Conservation (phyloP, 2,888 invertebrate species). For the Chaetoderma sp. region DNA sequence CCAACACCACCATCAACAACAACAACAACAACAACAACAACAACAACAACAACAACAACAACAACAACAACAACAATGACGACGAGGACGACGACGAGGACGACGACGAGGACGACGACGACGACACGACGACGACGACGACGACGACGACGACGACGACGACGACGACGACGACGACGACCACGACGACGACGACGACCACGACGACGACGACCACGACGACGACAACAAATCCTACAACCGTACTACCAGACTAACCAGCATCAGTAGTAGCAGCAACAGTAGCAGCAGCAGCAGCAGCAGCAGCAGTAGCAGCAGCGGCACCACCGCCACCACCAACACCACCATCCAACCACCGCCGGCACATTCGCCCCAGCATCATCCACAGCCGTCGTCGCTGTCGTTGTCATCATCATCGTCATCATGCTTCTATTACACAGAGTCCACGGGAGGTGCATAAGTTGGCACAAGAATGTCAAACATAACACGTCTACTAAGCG, state of each 20-base stretch:
- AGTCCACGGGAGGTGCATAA: too few relatives aligned
- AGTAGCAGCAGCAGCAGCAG: neutral
- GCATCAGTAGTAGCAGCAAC: neutral
- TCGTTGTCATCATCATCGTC: too few relatives aligned
- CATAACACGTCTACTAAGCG: too few relatives aligned
- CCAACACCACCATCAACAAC: neutral
- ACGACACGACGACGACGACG: neutral
- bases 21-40: neutral
- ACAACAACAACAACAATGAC: neutral
- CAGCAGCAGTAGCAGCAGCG: neutral
- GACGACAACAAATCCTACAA: neutral
- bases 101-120: too few relatives aligned
- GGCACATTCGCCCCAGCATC: too few relatives aligned
- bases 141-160: neutral
- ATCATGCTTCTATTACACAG: too few relatives aligned
- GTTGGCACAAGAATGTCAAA: too few relatives aligned
- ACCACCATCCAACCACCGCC: too few relatives aligned
- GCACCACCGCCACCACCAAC: neutral
- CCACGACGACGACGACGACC: constrained; percentile 1
- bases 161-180: constrained; percentile 3
- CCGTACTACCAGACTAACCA: neutral
- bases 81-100: neutral
- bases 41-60: neutral
- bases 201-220: constrained; percentile 1
- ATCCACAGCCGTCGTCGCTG: too few relatives aligned